phyloP scores from a whole-genome alignment of 2,888 invertebrate genomes.

The Drosophila limbata region DNA sequence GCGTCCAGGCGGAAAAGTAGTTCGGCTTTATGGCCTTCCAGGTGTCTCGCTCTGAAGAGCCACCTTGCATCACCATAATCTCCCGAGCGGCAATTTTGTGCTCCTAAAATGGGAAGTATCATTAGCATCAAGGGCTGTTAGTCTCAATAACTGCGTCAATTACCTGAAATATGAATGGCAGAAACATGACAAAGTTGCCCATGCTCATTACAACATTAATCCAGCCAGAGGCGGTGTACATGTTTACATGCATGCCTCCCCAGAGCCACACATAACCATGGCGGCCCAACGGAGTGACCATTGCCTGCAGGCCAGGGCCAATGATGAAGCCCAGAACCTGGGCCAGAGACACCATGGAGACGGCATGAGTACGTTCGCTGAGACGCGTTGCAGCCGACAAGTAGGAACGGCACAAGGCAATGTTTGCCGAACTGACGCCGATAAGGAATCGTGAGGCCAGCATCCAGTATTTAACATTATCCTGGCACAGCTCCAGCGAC shows the following conservation, averaged over 20 bases:
- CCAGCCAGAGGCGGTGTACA: slow-evolving; percentile 96
- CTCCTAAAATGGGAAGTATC: slow-evolving; percentile 84
- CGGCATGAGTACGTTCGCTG: slow-evolving; percentile 92
- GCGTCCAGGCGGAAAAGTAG: slow-evolving; percentile 91
- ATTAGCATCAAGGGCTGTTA: background rate
- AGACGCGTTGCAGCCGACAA: slow-evolving; percentile 93
- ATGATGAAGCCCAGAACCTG: slow-evolving; percentile 95
- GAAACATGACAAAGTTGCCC: slow-evolving; percentile 90
- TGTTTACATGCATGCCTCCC: slow-evolving; percentile 89
- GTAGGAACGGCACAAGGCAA: slow-evolving; percentile 93
- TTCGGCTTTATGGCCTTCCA: slow-evolving; percentile 90
- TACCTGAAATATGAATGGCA: slow-evolving; percentile 91
- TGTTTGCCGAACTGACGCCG: slow-evolving; percentile 93
- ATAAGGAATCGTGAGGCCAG: slow-evolving; percentile 91
- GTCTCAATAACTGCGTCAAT: background rate
- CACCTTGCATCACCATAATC: slow-evolving; percentile 91
- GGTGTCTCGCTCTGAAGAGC: slow-evolving; percentile 90
- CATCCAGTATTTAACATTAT: slow-evolving; percentile 90
- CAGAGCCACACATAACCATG: slow-evolving; percentile 87
- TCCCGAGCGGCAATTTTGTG: slow-evolving; percentile 91
- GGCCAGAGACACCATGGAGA: slow-evolving; percentile 93
- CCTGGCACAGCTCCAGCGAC: slow-evolving; percentile 89
- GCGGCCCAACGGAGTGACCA: slow-evolving; percentile 91
- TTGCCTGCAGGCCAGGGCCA: slow-evolving; percentile 93
- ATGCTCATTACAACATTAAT: slow-evolving; percentile 91